Evolutionary conservation across 2,113 vertebrate genomes (phyloP), one percentile per base, ranked within the genome.

Genomic region (Nothobranchius furzeri): DNA sequence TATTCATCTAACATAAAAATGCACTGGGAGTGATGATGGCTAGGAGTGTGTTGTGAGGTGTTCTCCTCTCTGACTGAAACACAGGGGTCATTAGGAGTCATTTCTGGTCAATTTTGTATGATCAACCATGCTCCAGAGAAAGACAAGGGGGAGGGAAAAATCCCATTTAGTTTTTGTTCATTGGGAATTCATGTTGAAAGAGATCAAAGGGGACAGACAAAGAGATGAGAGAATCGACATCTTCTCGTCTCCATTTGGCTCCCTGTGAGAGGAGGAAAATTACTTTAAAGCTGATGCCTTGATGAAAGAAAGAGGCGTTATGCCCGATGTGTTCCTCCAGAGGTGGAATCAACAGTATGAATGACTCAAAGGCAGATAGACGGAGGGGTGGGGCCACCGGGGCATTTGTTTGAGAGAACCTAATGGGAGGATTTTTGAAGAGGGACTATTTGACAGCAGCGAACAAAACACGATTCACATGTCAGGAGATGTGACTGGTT

Each of bases 161-260:
- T 70, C 76, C 81, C 78, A 89, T 89, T 91, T 88, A 82, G 76
- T 86, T 77, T 78, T 73, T 64, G 50, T 84, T 85, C 85, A 69
- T 82, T 62, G 76, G 73, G 82, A 82, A 84, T 83, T 81, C 81
- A 73, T 56, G 83, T 87, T 75, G 81, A 81, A 81, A 75, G 70
- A 88, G 86, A 91, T 91, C 82, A 91, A 88, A 91, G 82, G 82
- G 81, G 82, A 86, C 84, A 81, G 87, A 87, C 84, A 86, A 88
- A 89, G 83, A 90, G 79, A 88, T 85, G 86, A 87, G 85, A 84
- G 84, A 85, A 89, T 89, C 79, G 79, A 87, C 85, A 87, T 90
- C 84, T 88, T 76, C 85, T 85, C 72, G 75, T 87, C 82, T 89
- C 80, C 84, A 86, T 87, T 88, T 88, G 85, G 83, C 79, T 83